phyloP scores from a whole-genome alignment of 2,113 vertebrate species.

The Nematolebias whitei region DNA sequence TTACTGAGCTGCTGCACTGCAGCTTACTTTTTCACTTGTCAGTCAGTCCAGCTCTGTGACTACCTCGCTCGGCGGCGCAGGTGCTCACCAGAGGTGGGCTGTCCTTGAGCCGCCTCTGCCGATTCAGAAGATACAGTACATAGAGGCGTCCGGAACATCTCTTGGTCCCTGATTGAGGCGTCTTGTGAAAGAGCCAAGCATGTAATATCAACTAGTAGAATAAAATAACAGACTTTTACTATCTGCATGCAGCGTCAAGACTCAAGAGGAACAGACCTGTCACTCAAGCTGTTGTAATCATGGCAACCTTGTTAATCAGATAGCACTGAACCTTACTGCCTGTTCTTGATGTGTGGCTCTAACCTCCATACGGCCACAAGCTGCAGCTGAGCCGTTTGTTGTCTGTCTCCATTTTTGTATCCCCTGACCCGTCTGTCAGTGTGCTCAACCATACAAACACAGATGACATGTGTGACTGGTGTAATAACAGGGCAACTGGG shows the following conservation, averaged over 20 bases:
- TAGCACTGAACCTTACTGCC: constrained; percentile 38
- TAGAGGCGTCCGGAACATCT: too few species aligned
- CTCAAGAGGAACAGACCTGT: constrained; percentile 51
- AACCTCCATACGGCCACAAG: constrained; percentile 14
- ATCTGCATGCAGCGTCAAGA: constrained; percentile 17
- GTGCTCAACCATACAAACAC: background rate
- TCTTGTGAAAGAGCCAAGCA: too few species aligned
- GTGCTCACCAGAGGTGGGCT: too few species aligned
- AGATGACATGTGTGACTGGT: constrained; percentile 24
- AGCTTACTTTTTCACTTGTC: too few species aligned
- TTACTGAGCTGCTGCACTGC: too few species aligned
- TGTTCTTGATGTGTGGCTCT: constrained; percentile 36
- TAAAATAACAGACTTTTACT: constrained; percentile 3
- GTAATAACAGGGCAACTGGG: constrained; percentile 21
- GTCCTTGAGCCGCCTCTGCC: too few species aligned
- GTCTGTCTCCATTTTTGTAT: background rate
- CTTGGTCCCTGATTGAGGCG: too few species aligned
- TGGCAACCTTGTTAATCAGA: constrained; percentile 59
- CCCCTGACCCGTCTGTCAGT: constrained; percentile 25
- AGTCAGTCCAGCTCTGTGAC: too few species aligned
- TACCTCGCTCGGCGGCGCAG: too few species aligned
- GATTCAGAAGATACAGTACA: too few species aligned
- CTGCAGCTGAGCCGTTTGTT: too few species aligned
- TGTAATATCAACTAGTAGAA: background rate
- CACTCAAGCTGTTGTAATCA: constrained; percentile 55